phyloP scores from a whole-genome alignment of 2,797 vertebrate species.

The Stomatorhinus walkeri region DNA sequence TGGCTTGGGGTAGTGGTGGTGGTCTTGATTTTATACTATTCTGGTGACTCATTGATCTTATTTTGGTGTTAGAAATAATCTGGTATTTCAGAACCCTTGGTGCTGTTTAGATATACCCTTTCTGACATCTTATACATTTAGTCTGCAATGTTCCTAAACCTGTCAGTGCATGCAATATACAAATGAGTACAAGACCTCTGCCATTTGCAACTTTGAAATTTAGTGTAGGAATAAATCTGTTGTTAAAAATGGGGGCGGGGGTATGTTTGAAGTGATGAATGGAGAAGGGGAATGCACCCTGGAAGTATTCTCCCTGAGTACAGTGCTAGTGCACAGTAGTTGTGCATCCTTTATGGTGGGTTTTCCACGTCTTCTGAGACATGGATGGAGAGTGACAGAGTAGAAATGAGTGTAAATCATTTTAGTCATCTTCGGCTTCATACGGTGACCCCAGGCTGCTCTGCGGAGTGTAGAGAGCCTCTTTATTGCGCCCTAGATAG shows the following conservation, averaged over 20 bases:
- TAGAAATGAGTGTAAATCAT: slow-evolving; percentile 14
- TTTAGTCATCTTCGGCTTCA: slow-evolving; percentile 20
- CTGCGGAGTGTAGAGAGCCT: neutral
- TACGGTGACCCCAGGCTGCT: neutral
- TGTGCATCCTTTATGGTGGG: neutral
- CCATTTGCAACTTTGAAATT: neutral
- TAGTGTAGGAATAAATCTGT: neutral
- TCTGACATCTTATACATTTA: neutral
- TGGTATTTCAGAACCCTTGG: neutral
- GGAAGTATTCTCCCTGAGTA: neutral
- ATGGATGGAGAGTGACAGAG: slow-evolving; percentile 18
- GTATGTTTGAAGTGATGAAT: neutral
- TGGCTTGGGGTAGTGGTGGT: neutral
- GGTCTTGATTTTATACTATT: neutral
- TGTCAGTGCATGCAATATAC: neutral
- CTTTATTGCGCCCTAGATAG: slow-evolving; percentile 13
- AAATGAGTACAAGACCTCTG: neutral
- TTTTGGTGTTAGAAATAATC: neutral
- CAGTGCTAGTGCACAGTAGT: slow-evolving; percentile 9
- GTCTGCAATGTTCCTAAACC: neutral
- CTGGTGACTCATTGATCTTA: neutral
- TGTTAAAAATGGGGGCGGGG: neutral
- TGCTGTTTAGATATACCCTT: neutral
- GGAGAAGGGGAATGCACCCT: neutral
- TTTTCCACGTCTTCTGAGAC: neutral